These are phyloP conservation scores for Cephalotes varians DNA, from an alignment of 2,888 invertebrate genomes.

Conservation along the genomic window DNA sequence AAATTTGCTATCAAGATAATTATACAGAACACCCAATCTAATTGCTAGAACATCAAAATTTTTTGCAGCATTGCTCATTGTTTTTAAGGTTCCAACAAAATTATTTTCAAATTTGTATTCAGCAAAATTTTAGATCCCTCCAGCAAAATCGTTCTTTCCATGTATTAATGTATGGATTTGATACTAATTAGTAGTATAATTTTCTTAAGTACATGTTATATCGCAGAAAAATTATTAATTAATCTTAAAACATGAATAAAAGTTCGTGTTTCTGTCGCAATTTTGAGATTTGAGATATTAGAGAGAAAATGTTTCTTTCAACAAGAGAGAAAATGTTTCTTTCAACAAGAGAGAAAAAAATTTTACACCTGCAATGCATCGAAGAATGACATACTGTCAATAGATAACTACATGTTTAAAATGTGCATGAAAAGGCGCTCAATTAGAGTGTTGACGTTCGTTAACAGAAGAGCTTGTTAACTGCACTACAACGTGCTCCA, in stretches of 20 bases:
- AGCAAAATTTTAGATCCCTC: no score
- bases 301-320: background rate
- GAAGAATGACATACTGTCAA: background rate
- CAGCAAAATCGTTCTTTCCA: no score
- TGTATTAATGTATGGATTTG: background rate
- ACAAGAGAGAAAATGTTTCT: background rate
- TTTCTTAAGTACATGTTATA: background rate
- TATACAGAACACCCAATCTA: no score
- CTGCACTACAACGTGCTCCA: conserved; percentile 61
- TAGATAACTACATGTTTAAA: background rate
- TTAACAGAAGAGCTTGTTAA: conserved; percentile 79
- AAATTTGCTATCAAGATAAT: no score
- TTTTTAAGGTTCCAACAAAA: no score
- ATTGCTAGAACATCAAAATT: no score
- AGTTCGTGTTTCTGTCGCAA: background rate
- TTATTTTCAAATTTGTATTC: no score
- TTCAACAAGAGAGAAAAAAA: background rate
- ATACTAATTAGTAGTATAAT: background rate
- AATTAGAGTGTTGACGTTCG: conserved; percentile 79
- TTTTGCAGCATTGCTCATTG: no score
- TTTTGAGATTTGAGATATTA: background rate
- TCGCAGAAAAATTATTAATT: background rate
- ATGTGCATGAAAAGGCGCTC: conserved; percentile 67
- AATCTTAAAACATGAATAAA: background rate
- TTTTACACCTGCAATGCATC: background rate